These are phyloP conservation scores for Agrenia bidenticulata DNA, from an alignment of 2,888 invertebrate genomes.

Conservation along the genomic window DNA sequence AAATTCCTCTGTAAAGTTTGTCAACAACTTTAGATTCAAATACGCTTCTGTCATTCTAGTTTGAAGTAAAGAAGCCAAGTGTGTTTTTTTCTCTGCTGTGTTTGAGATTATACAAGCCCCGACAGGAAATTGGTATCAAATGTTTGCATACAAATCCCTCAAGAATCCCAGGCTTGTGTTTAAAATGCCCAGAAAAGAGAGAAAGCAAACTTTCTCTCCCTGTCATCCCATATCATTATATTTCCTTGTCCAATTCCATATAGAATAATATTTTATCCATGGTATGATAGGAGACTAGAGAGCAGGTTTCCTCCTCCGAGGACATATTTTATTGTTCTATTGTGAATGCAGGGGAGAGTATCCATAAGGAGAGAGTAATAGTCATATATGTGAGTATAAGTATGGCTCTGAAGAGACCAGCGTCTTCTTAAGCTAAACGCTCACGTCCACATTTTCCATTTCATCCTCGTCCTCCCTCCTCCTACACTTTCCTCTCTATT, in stretches of 20 bases:
- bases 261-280: not conserved
- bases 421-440: slow-evolving; percentile 19
- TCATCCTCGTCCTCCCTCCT: slow-evolving; percentile 15
- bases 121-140: not conserved
- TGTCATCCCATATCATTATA: not conserved
- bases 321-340: slow-evolving; percentile 12
- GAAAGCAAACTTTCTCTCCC: not conserved
- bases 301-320: not conserved
- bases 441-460: slow-evolving; percentile 28
- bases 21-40: too few relatives aligned
- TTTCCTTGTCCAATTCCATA: not conserved
- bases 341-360: not conserved
- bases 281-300: too few relatives aligned
- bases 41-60: too few relatives aligned
- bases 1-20: too few relatives aligned
- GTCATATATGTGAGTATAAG: not conserved
- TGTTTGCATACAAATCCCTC: slow-evolving; percentile 4
- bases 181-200: not conserved
- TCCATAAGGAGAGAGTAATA: slow-evolving; percentile 1
- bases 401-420: not conserved
- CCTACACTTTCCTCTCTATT: not conserved
- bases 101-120: not conserved
- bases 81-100: not conserved
- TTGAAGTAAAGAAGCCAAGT: too few relatives aligned
- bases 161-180: not conserved